These are phyloP conservation scores for Cyprinus carpio DNA, from an alignment of 2,113 vertebrate genomes.

Conservation along the genomic window DNA sequence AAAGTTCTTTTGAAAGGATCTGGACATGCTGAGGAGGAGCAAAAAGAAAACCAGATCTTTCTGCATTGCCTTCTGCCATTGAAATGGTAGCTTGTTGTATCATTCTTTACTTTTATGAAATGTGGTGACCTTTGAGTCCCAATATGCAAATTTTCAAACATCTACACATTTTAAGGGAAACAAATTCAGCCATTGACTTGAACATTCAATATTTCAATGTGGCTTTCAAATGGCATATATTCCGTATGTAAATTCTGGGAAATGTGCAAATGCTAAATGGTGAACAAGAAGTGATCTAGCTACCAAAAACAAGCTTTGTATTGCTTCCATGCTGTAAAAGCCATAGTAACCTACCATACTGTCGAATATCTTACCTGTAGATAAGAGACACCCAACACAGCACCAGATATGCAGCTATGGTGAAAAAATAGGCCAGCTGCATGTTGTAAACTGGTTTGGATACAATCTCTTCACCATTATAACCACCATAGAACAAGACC, in stretches of 20 bases:
- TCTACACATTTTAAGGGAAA: neutral
- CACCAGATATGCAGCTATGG: constrained; percentile 81
- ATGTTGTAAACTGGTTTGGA: constrained; percentile 79
- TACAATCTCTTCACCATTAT: constrained; percentile 71
- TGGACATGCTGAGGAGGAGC: constrained; percentile 79
- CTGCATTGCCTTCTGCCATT: neutral
- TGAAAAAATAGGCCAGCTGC: constrained; percentile 94
- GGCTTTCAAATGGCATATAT: neutral
- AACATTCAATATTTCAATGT: neutral
- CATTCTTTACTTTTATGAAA: neutral
- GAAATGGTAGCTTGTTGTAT: neutral
- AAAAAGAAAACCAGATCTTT: constrained; percentile 4
- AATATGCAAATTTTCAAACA: neutral
- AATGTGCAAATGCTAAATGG: neutral
- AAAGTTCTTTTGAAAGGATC: constrained; percentile 76
- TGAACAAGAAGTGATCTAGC: neutral
- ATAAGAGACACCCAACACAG: constrained; percentile 84
- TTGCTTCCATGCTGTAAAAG: neutral
- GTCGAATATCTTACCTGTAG: constrained; percentile 77
- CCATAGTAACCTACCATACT: neutral
- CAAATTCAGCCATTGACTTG: neutral
- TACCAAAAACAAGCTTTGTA: neutral
- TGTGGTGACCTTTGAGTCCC: neutral
- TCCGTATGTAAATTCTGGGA: neutral
- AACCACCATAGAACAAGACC: constrained; percentile 90